Conservation (phyloP, 1,140 invertebrate species). For the Gerris buenoi region DNA sequence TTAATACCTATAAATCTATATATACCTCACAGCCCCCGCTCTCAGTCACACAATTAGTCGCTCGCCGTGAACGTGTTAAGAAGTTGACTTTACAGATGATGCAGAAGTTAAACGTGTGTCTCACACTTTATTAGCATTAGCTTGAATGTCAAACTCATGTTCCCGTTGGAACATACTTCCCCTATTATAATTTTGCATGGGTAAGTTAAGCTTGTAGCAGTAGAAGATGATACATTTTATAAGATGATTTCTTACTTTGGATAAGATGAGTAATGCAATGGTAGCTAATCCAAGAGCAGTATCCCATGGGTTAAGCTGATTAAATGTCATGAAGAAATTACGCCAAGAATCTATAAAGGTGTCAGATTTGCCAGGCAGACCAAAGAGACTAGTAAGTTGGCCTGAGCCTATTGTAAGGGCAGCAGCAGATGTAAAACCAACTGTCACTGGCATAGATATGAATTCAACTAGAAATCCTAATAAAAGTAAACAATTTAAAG, state of each 20-base stretch:
- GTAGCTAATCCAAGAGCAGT: conserved; percentile 45
- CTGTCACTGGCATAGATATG: conserved; percentile 68
- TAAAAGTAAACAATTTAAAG: conserved; percentile 17
- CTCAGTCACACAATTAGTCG: no score
- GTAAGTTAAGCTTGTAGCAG: no score
- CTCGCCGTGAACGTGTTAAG: no score
- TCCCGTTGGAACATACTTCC: no score
- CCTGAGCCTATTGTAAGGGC: conserved; percentile 68
- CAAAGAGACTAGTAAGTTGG: conserved; percentile 60
- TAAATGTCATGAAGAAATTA: conserved; percentile 37
- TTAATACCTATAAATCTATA: no score
- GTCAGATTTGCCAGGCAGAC: conserved; percentile 44
- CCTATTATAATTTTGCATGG: no score
- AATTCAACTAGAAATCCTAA: conserved; percentile 73
- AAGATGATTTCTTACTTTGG: conserved; percentile 37
- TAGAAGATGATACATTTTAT: no score
- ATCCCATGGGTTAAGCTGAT: conserved; percentile 39
- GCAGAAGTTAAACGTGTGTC: no score
- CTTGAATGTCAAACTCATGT: no score
- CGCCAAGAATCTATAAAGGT: conserved; percentile 43
- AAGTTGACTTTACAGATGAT: no score
- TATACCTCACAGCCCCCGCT: no score
- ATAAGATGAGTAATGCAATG: conserved; percentile 39
- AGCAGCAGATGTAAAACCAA: conserved; percentile 73
- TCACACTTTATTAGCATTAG: no score